Evolutionary conservation across 2,888 invertebrate genomes (phyloP).

Genomic region (Pyrrhia umbra): DNA sequence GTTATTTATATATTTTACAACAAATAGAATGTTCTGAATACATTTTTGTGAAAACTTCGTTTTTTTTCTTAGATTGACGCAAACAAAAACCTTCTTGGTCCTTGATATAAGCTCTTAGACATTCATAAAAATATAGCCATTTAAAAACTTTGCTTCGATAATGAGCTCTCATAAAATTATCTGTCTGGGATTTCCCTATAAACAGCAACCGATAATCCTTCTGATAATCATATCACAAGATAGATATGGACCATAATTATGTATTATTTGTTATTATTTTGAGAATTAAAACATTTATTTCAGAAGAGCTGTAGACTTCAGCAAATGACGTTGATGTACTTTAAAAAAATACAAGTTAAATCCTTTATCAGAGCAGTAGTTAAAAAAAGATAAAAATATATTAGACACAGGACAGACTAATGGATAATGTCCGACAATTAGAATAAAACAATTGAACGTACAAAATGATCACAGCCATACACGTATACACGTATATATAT

Average conservation of each 20-base stretch:
- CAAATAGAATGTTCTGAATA: too few relatives aligned
- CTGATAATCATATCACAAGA: background rate
- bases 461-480: conserved; percentile 45
- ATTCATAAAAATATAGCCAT: too few relatives aligned
- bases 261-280: too few relatives aligned
- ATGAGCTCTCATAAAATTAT: background rate
- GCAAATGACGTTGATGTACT: background rate
- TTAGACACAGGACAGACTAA: background rate
- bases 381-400: background rate
- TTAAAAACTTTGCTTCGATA: background rate
- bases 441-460: conserved; percentile 26
- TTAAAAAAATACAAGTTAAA: background rate
- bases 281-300: too few relatives aligned
- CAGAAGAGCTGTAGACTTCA: too few relatives aligned
- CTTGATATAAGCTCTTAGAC: too few relatives aligned
- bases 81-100: too few relatives aligned
- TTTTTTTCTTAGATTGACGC: too few relatives aligned
- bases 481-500: conserved; percentile 12
- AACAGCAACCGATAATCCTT: too few relatives aligned
- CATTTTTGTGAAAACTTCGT: too few relatives aligned
- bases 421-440: conserved; percentile 4
- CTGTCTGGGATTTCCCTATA: background rate
- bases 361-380: background rate
- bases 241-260: too few relatives aligned
- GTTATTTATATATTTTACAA: too few relatives aligned